Conservation (phyloP, 2,888 invertebrate species). For the Mythimna pallens region DNA sequence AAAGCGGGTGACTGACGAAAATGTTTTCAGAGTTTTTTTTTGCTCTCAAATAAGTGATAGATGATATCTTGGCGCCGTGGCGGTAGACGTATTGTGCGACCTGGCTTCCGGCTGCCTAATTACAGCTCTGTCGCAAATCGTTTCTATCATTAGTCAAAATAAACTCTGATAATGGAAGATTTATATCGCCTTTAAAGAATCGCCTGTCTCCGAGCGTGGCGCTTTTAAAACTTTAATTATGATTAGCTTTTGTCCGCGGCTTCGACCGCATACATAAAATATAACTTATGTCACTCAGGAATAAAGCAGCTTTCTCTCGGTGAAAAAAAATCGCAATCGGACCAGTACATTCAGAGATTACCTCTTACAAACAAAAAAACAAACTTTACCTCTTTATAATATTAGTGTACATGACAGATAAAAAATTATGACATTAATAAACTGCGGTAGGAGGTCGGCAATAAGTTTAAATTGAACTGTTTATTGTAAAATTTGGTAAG, state of each 20-base stretch:
- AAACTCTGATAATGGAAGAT: constrained; percentile 37
- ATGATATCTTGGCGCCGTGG: constrained; percentile 35
- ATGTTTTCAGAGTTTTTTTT: constrained; percentile 13
- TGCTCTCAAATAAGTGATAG: constrained; percentile 43
- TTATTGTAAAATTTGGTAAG: constrained; percentile 23
- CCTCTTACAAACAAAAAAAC: no score
- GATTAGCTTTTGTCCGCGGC: background rate
- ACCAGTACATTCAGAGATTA: no score
- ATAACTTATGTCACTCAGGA: no score
- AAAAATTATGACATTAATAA: constrained; percentile 22
- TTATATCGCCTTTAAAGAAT: constrained; percentile 35
- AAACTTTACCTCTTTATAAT: no score
- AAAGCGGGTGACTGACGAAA: constrained; percentile 4
- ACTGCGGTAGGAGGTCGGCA: background rate
- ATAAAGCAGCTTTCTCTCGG: no score
- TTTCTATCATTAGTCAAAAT: constrained; percentile 52
- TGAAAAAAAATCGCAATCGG: no score
- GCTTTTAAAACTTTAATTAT: constrained; percentile 28
- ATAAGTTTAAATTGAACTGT: constrained; percentile 28
- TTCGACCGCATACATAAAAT: no score
- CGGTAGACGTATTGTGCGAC: constrained; percentile 29
- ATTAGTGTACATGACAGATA: background rate
- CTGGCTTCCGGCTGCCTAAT: constrained; percentile 47
- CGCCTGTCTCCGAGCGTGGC: constrained; percentile 1
- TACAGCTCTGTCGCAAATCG: constrained; percentile 43